A percentile compares a stretch with the other conserved stretches of the same genome.
Evolutionary conservation across 1,140 invertebrate genomes (phyloP).

Genomic region (Drosophila busckii): DNA sequence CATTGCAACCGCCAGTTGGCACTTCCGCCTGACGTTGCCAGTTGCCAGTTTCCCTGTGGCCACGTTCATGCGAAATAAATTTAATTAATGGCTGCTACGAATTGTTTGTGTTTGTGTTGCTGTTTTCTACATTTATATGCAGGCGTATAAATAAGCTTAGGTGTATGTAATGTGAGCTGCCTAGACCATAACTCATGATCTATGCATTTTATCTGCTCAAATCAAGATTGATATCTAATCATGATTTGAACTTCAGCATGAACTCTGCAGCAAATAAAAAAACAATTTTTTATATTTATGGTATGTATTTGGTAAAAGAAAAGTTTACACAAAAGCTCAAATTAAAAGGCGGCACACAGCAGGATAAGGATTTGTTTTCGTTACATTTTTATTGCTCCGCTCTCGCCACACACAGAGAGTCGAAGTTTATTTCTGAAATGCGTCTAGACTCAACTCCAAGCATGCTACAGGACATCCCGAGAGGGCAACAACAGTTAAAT

Average conservation of each 20-base stretch:
- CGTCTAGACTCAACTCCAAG: conserved; percentile 30
- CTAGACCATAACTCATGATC: no score
- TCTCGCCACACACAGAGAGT: no score
- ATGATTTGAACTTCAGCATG: no score
- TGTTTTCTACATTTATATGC: no score
- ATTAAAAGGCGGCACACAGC: conserved; percentile 21
- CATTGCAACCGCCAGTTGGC: conserved; percentile 13
- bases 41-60: background rate
- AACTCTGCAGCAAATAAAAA: background rate
- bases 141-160: no score
- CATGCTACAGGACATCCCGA: background rate
- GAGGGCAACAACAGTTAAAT: background rate
- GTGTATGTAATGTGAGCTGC: no score
- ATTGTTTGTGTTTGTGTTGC: conserved; percentile 33
- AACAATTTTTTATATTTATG: conserved; percentile 11
- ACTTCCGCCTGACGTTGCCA: conserved; percentile 22
- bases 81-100: conserved; percentile 50
- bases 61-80: conserved; percentile 32
- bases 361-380: conserved; percentile 27
- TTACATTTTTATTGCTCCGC: conserved; percentile 30
- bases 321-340: conserved; percentile 8
- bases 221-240: no score
- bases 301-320: conserved; percentile 7
- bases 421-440: conserved; percentile 35
- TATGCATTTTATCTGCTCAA: no score